Evolutionary conservation across 2,888 invertebrate genomes (phyloP), one percentile per base, ranked within the genome.

Genomic region (Drosophila phalerata): DNA sequence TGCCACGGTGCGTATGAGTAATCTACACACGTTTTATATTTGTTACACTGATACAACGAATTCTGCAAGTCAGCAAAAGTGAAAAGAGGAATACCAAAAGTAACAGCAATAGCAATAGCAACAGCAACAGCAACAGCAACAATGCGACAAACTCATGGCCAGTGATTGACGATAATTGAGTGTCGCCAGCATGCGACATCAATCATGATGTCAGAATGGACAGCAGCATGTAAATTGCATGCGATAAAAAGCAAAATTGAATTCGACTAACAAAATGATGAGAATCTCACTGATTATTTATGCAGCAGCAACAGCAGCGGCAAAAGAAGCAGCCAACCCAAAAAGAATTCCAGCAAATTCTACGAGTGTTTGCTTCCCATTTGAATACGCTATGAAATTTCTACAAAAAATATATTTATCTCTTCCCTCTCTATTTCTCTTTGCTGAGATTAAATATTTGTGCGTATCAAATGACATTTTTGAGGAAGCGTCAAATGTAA

Each of bases 91-190:
- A 22, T 22, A 22, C 34, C 19, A 45, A 28, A 15, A 48, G 11
- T 8, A 28, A 28, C 28, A 30, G 10, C 42, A 10, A 25, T 28
- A 30, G 10, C 42, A 10, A 25, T 28, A n/a, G 5, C 11, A 3
- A 6, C 15, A 56, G 6, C 28, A 30, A 48, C 15, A 38, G 10
- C 0, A 4, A 30, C 5, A 62, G 15, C 13, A 15, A 30, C 38
- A 32, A 55, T 40, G 22, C 40, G 34, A 43, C 32, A 34, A 52
- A 17, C 45, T 60, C 42, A 32, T 71, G 69, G 69, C 77, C 68
- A 77, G 85, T 85, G 86, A 86, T 88, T 88, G 88, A 88, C 86
- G 81, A 86, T 86, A 88, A 86, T 85, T 88, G 86, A 86, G 81
- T 86, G 86, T 84, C 84, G 84, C 85, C 74, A 49, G 81, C 86